These are phyloP conservation scores for Nemotelus nigrinus DNA, from an alignment of 2,888 invertebrate species.

Conservation along the genomic window DNA sequence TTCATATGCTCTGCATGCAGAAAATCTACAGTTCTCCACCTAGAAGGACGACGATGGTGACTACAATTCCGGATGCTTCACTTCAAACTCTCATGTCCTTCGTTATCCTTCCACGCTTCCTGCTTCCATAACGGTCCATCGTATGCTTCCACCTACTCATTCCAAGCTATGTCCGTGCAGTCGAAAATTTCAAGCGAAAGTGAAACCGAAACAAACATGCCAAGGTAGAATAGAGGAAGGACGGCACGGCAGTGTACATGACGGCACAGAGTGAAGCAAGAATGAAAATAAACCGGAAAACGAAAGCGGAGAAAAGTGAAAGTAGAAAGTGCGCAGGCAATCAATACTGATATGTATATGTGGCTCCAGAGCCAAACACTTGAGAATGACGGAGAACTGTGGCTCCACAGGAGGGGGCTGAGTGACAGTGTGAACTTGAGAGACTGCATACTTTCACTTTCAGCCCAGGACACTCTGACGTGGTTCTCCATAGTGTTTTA, in stretches of 20 bases:
- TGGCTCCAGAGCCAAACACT: conserved; percentile 17
- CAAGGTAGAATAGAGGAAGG: background rate
- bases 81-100: conserved; percentile 8
- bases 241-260: background rate
- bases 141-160: conserved; percentile 23
- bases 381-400: conserved; percentile 22
- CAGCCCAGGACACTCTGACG: conserved; percentile 24
- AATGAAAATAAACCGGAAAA: conserved; percentile 31
- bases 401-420: conserved; percentile 12
- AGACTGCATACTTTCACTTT: conserved; percentile 41
- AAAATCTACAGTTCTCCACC: conserved; percentile 20
- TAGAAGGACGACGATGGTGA: background rate
- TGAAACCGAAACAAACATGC: background rate
- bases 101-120: conserved; percentile 32
- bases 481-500: conserved; percentile 22
- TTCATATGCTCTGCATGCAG: conserved; percentile 37
- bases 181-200: conserved; percentile 25
- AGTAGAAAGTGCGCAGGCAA: conserved; percentile 35
- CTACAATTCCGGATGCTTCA: conserved; percentile 22
- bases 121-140: conserved; percentile 16
- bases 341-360: conserved; percentile 29
- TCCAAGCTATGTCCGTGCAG: conserved; percentile 17
- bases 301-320: conserved; percentile 42
- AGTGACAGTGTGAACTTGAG: background rate
- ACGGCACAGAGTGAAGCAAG: conserved; percentile 2